Evolutionary conservation across 2,888 invertebrate genomes (phyloP).

Genomic region (Sympetrum striolatum): DNA sequence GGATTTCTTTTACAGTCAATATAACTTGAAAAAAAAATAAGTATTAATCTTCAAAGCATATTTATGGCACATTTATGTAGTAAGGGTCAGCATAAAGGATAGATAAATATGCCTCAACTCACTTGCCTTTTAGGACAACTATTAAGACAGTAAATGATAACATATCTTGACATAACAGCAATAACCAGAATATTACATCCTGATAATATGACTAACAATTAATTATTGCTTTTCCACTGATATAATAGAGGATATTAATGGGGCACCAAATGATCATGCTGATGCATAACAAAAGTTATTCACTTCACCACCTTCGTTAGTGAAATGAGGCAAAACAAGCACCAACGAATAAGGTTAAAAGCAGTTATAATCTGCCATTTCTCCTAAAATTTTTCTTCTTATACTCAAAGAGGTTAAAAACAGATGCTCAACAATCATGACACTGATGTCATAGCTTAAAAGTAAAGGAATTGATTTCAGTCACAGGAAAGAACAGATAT

Average conservation of each 20-base stretch:
- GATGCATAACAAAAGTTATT: not conserved
- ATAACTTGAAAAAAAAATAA: not conserved
- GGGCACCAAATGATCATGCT: conserved; percentile 9
- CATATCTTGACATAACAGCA: not conserved
- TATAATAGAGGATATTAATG: not conserved
- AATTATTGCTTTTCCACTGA: conserved; percentile 36
- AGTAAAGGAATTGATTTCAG: not conserved
- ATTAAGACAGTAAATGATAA: not conserved
- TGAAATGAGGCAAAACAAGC: conserved; percentile 7
- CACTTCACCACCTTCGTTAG: not conserved
- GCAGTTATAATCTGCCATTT: not conserved
- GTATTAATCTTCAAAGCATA: not conserved
- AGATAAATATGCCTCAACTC: not conserved
- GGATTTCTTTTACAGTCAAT: not conserved
- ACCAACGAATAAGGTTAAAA: conserved; percentile 12
- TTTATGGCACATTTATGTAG: conserved; percentile 20
- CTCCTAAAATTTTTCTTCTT: not conserved
- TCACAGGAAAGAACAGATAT: not conserved
- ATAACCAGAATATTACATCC: not conserved
- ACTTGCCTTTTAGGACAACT: not conserved
- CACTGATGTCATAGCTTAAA: not conserved
- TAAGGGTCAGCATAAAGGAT: not conserved
- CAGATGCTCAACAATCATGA: not conserved
- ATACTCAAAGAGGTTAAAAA: not conserved
- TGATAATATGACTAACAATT: not conserved